These are phyloP conservation scores for Rhynchomys soricoides DNA, from an alignment of 2,113 vertebrate genomes.

Conservation along the genomic window DNA sequence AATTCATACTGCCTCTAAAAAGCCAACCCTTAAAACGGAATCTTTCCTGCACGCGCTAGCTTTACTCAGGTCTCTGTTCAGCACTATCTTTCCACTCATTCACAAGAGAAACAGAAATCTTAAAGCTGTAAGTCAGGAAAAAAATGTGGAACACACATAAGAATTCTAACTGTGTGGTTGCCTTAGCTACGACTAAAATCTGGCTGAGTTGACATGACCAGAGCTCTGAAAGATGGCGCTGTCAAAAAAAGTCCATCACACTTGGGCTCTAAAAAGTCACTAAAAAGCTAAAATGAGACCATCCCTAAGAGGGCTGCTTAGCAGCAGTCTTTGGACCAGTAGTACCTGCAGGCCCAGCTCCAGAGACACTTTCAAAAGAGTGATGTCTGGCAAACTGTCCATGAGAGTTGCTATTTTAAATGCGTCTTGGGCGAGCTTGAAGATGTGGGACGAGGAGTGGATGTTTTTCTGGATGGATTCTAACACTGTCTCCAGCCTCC, in stretches of 20 bases:
- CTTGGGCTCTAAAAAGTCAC: background rate
- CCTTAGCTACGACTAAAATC: background rate
- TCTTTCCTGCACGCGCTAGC: background rate
- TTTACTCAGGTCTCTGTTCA: slow-evolving; percentile 18
- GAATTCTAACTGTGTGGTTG: background rate
- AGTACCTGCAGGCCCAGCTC: slow-evolving; percentile 91
- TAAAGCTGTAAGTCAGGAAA: slow-evolving; percentile 45
- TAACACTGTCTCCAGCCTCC: slow-evolving; percentile 94
- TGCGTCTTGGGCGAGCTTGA: slow-evolving; percentile 93
- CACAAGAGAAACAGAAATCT: background rate
- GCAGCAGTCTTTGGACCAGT: background rate
- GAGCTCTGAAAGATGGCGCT: background rate
- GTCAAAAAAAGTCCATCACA: background rate
- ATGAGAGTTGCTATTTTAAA: slow-evolving; percentile 93
- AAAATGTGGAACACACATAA: background rate
- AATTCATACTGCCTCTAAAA: slow-evolving; percentile 47
- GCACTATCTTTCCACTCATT: slow-evolving; percentile 17
- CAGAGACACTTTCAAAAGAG: slow-evolving; percentile 92
- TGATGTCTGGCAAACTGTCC: slow-evolving; percentile 92
- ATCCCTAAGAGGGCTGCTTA: background rate
- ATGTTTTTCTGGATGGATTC: slow-evolving; percentile 93
- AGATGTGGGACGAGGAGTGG: slow-evolving; percentile 97
- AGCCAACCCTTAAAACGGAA: slow-evolving; percentile 29
- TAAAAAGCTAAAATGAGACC: background rate
- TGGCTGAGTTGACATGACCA: background rate